Evolutionary conservation across 1,140 invertebrate species (phyloP).

Genomic region (Tachypleus tridentatus): DNA sequence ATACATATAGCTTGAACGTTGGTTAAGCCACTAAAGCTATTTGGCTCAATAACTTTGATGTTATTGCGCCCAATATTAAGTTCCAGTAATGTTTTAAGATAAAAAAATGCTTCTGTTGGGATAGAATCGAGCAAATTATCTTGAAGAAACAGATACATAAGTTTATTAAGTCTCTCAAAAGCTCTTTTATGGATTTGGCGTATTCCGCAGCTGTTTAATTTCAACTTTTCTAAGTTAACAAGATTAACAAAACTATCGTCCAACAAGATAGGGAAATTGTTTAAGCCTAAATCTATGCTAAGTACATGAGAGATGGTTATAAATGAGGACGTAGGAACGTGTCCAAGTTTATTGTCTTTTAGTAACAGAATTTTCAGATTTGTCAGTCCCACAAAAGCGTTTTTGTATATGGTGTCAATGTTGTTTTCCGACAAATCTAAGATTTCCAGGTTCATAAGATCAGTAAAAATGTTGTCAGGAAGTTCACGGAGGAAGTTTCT

Average conservation of each 20-base stretch:
- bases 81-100: slow-evolving; percentile 35
- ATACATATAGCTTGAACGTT: slow-evolving; percentile 24
- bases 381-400: slow-evolving; percentile 60
- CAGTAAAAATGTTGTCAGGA: slow-evolving; percentile 56
- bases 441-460: slow-evolving; percentile 61
- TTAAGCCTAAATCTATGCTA: slow-evolving; percentile 60
- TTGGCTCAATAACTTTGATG: slow-evolving; percentile 14
- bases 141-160: slow-evolving; percentile 58
- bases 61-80: slow-evolving; percentile 24
- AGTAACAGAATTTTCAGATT: slow-evolving; percentile 63
- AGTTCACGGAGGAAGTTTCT: slow-evolving; percentile 69
- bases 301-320: slow-evolving; percentile 45
- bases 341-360: slow-evolving; percentile 67
- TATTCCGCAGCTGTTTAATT: slow-evolving; percentile 63
- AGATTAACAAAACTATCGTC: too few species aligned
- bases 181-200: slow-evolving; percentile 58
- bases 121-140: slow-evolving; percentile 60
- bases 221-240: slow-evolving; percentile 47
- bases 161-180: slow-evolving; percentile 55
- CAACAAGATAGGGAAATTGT: slow-evolving; percentile 45
- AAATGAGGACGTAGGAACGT: slow-evolving; percentile 47
- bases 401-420: slow-evolving; percentile 61
- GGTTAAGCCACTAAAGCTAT: slow-evolving; percentile 21
- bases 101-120: slow-evolving; percentile 56
- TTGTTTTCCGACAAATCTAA: slow-evolving; percentile 76